phyloP scores from a whole-genome alignment of 2,888 invertebrate species.

The Azorinus chamasolen region DNA sequence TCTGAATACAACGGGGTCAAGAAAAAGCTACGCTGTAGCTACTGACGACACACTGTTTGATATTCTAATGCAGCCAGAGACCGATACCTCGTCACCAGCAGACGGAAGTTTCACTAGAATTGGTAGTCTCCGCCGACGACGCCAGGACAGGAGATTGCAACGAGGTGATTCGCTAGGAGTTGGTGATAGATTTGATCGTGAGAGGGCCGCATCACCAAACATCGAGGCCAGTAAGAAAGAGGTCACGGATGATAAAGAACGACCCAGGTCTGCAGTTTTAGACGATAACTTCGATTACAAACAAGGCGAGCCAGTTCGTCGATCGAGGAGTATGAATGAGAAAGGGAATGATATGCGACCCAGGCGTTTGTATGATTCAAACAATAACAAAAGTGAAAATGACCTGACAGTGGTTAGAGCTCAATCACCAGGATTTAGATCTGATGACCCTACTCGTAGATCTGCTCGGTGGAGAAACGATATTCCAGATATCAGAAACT shows the following conservation, averaged over 20 bases:
- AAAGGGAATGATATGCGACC: conserved; percentile 18
- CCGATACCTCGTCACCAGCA: conserved; percentile 56
- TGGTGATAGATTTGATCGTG: conserved; percentile 73
- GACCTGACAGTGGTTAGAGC: conserved; percentile 48
- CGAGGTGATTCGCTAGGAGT: conserved; percentile 57
- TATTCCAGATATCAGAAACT: conserved; percentile 57
- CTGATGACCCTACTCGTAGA: conserved; percentile 46
- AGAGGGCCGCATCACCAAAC: conserved; percentile 80
- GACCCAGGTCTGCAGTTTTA: conserved; percentile 63
- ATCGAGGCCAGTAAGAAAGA: conserved; percentile 62
- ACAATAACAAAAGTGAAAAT: conserved; percentile 62
- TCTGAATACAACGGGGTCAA: conserved; percentile 57
- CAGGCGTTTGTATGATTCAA: conserved; percentile 45
- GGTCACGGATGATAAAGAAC: conserved; percentile 47
- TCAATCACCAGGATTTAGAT: conserved; percentile 35
- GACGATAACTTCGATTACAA: conserved; percentile 62
- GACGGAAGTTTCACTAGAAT: conserved; percentile 75
- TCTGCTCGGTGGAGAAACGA: conserved; percentile 72
- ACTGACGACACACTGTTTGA: conserved; percentile 77
- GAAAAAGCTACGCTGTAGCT: conserved; percentile 70
- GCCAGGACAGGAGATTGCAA: conserved; percentile 70
- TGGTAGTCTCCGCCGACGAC: conserved; percentile 77
- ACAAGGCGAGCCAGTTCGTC: conserved; percentile 52
- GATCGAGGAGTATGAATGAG: conserved; percentile 72
- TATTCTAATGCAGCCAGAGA: conserved; percentile 73